Conservation (phyloP, 2,113 vertebrate genomes). For the Anseranas semipalmata region DNA sequence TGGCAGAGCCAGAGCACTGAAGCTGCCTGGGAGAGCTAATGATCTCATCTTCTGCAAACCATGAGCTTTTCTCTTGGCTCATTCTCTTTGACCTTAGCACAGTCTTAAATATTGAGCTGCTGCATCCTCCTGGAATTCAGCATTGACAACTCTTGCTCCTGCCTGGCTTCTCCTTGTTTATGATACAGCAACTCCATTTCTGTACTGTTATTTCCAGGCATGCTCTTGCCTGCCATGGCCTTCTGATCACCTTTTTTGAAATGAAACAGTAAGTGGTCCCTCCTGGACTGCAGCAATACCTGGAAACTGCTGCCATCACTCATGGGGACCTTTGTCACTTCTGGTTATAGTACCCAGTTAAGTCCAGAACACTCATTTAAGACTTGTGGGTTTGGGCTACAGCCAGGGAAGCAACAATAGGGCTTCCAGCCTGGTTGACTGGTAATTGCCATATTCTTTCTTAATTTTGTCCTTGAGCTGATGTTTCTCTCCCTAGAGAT, state of each 20-base stretch:
- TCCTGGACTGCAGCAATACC: background rate
- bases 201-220: background rate
- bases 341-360: background rate
- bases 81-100: background rate
- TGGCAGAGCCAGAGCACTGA: background rate
- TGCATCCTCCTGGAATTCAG: slow-evolving; percentile 43
- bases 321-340: background rate
- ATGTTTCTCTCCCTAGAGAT: background rate
- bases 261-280: background rate
- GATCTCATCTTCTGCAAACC: slow-evolving; percentile 45
- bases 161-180: background rate
- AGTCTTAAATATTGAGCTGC: background rate
- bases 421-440: background rate
- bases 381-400: background rate
- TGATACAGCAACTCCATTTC: background rate
- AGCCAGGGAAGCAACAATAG: background rate
- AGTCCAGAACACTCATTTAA: background rate
- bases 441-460: background rate
- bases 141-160: background rate
- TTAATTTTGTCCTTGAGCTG: background rate
- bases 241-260: background rate
- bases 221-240: background rate
- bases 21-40: slow-evolving; percentile 42
- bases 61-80: slow-evolving; percentile 27
- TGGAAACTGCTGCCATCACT: background rate